Base-by-base conservation (phyloP, 2,797 vertebrate genomes). In the Garrulus glandarius region DNA sequence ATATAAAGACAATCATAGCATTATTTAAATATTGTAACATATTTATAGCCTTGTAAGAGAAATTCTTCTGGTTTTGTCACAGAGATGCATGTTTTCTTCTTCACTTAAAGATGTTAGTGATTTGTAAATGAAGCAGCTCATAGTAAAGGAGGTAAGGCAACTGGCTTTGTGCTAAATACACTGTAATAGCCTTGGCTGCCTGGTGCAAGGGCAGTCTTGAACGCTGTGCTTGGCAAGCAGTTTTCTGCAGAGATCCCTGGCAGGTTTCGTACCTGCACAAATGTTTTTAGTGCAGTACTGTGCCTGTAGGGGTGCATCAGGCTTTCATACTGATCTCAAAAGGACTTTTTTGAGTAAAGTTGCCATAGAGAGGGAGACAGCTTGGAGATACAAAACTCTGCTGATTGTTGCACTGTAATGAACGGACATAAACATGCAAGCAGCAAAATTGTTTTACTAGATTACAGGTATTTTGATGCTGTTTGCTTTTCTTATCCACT, bases 11-110 rank as follows among this genome's bases (percentile, higher is more conserved):
- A 75, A 59, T 87, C 50, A 59, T 80, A 93, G 65, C 44, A 36
- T 87, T 84, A 67, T 89, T 95, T 91, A 90, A 91, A 89, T 93
- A 87, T 36, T 90, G 15, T 89, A 78, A 71, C 68, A 79, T n/a
- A 65, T 84, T 60, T 80, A 4, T n/a, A 84, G 24, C 13, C 27
- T 71, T 82, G 13, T 32, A 32, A 89, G 50, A 89, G 30, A 72
- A 86, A 64, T 39, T 92, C 11, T 17, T 76, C 76, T 69, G 18
- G 1, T 76, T 90, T 90, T 90, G 59, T 30, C 16, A 27, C 6
- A 12, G 43, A 60, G 55, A 43, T 43, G 16, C 4, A 1, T 36
- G 24, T 86, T 57, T 60, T 74, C 9, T 61, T 71, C 34, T 89
- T 91, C 37, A 37, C 30, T 67, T 83, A 30, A 7, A 61, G 32